phyloP scores from a whole-genome alignment of 2,888 invertebrate species.

The Barypeithes pellucidus region DNA sequence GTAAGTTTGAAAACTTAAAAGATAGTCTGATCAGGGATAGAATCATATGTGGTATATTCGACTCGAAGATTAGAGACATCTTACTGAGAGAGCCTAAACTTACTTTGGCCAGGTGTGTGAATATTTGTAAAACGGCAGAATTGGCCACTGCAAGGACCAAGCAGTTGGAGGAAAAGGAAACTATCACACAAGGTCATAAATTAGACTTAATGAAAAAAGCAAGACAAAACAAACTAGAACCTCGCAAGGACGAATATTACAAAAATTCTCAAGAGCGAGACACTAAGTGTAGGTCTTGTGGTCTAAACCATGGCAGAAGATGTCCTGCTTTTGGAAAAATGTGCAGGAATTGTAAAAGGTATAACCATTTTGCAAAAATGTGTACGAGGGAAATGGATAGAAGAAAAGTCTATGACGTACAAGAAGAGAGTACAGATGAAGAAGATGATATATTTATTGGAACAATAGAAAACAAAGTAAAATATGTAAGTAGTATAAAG shows the following conservation, averaged over 20 bases:
- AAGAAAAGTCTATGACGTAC: not conserved
- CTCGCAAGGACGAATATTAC: too few species aligned
- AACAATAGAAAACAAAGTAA: not conserved
- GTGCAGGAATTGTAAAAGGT: not conserved
- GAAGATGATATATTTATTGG: not conserved
- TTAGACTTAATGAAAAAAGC: too few species aligned
- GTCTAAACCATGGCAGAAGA: not conserved
- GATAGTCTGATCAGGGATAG: conserved; percentile 25
- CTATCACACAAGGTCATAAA: too few species aligned
- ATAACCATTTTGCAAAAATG: not conserved
- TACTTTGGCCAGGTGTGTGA: too few species aligned
- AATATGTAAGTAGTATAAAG: conserved; percentile 14
- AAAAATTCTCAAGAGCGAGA: too few species aligned
- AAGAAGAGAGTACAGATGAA: not conserved
- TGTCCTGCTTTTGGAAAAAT: not conserved
- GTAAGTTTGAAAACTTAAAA: conserved; percentile 26
- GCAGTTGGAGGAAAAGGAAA: too few species aligned
- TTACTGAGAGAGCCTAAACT: too few species aligned
- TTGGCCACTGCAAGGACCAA: too few species aligned
- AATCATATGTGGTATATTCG: not conserved
- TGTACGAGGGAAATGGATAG: not conserved
- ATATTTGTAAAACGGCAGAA: too few species aligned
- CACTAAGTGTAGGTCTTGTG: too few species aligned
- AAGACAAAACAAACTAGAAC: too few species aligned
- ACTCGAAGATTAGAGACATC: too few species aligned